Conservation (phyloP, 1,140 invertebrate genomes). For the Schlechtendalia chinensis region DNA sequence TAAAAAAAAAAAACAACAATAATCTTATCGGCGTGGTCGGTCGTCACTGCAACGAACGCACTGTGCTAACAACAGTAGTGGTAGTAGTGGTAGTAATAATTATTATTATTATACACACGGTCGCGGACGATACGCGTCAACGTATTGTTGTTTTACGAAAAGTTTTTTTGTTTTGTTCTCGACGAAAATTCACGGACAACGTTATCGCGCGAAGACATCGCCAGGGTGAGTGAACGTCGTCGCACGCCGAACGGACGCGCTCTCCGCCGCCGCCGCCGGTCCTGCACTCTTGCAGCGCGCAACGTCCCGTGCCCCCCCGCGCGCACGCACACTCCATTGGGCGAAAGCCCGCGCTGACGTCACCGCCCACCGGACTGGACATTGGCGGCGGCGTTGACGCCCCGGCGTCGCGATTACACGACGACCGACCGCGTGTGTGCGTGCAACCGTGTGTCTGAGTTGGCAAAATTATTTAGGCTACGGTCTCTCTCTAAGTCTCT, state of each 20-base stretch:
- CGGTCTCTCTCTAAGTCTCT: not conserved
- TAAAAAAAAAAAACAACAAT: too few relatives aligned
- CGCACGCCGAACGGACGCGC: not conserved
- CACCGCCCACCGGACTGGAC: slow-evolving; percentile 46
- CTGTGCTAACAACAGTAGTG: too few relatives aligned
- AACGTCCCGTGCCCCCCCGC: not conserved
- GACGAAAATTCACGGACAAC: not conserved
- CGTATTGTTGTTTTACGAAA: not conserved
- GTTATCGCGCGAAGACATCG: slow-evolving; percentile 16
- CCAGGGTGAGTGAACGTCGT: not conserved
- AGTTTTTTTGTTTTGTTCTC: not conserved
- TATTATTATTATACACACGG: not conserved
- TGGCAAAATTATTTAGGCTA: slow-evolving; percentile 44
- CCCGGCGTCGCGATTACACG: slow-evolving; percentile 4
- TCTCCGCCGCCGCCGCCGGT: not conserved
- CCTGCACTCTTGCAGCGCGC: not conserved
- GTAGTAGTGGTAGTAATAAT: too few relatives aligned
- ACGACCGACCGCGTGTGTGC: not conserved
- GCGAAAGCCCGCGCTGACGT: slow-evolving; percentile 41
- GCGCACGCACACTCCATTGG: slow-evolving; percentile 7
- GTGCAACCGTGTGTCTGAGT: not conserved
- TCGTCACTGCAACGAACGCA: too few relatives aligned
- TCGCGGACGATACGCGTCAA: not conserved
- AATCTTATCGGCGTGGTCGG: too few relatives aligned
- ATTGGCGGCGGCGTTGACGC: slow-evolving; percentile 34